Percentiles rank a stretch among this genome's conserved stretches.
Conservation (phyloP, 2,797 vertebrate species). For the Thalassophryne amazonica region DNA sequence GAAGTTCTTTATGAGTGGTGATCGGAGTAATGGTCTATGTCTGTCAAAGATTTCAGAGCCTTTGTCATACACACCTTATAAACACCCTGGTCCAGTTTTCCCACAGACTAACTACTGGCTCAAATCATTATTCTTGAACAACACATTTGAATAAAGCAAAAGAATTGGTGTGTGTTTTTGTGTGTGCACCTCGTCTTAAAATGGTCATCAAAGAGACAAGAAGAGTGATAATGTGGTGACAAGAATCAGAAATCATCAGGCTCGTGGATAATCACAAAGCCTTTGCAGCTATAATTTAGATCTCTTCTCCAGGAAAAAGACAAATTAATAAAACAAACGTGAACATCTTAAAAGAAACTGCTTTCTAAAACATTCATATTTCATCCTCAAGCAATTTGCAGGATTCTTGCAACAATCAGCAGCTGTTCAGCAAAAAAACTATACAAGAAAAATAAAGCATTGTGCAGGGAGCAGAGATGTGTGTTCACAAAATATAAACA, state of each 20-base stretch:
- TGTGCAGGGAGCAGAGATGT: too few relatives aligned
- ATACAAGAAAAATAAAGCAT: slow-evolving; percentile 13
- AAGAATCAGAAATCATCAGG: slow-evolving; percentile 26
- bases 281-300: background rate
- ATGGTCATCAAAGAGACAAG: slow-evolving; percentile 13
- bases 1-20: slow-evolving; percentile 65
- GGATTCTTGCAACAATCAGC: slow-evolving; percentile 36
- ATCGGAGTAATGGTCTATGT: slow-evolving; percentile 71
- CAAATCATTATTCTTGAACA: slow-evolving; percentile 8
- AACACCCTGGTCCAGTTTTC: slow-evolving; percentile 46
- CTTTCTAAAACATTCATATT: slow-evolving; percentile 18
- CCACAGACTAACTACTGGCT: slow-evolving; percentile 21
- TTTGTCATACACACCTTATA: slow-evolving; percentile 60
- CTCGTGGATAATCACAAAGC: slow-evolving; percentile 17
- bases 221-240: slow-evolving; percentile 23
- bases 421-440: slow-evolving; percentile 13
- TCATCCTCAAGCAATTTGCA: background rate
- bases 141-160: slow-evolving; percentile 9
- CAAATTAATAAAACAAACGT: slow-evolving; percentile 5
- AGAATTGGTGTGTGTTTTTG: background rate
- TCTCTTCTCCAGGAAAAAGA: background rate
- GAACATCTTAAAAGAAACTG: slow-evolving; percentile 1
- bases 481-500: slow-evolving; percentile 35
- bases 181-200: slow-evolving; percentile 12
- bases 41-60: slow-evolving; percentile 63